Evolutionary conservation across 2,113 vertebrate genomes (phyloP), one percentile per base, ranked within the genome.

Genomic region (Mellivora capensis): DNA sequence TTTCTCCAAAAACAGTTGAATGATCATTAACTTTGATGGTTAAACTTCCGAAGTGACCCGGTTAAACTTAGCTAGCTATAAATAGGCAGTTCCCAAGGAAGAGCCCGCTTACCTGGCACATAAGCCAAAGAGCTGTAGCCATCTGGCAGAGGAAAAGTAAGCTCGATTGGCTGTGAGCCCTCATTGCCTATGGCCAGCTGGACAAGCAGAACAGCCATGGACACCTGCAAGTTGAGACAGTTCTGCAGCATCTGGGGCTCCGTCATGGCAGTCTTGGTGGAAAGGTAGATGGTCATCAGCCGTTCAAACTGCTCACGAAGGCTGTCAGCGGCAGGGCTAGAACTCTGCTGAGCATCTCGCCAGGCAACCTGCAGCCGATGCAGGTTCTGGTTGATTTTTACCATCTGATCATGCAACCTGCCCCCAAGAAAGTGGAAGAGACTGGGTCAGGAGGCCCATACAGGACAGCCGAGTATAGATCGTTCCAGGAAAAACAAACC

Each of bases 361-460:
- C 99, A 99, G 0, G 99, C 99, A 62, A 99, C 99, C 98, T 99
- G 99, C 90, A 99, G 99, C 98, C 99, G 99, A 98, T 99, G 99
- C 93, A 99, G 99, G 91, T 99, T 99, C 98, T 99, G 99, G 99
- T 99, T 99, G 99, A 99, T 99, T 99, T 99, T 99, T 87, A 99
- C 99, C 99, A 99, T 99, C 98, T 99, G 99, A 98, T 99, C 99
- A 0, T 99, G 99, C 97, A 99, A 98, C 98, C 99, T 99, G 96
- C 47, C 79, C 67, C 0, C 74, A 93, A 92, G 94, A 97, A 79
- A 97, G 72, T 62, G 96, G n/a, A 80, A 96, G 47, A 97, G 42
- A 96, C 25, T 27, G n/a, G 37, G 49, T 88, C 80, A 91, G 89
- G 1, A 39, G 64, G 91, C 20, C 14, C 0, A 34, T 20, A 18